Evolutionary conservation across 2,888 invertebrate genomes (phyloP), one percentile per base, ranked within the genome.

Genomic region (Drosophila nigricruria): DNA sequence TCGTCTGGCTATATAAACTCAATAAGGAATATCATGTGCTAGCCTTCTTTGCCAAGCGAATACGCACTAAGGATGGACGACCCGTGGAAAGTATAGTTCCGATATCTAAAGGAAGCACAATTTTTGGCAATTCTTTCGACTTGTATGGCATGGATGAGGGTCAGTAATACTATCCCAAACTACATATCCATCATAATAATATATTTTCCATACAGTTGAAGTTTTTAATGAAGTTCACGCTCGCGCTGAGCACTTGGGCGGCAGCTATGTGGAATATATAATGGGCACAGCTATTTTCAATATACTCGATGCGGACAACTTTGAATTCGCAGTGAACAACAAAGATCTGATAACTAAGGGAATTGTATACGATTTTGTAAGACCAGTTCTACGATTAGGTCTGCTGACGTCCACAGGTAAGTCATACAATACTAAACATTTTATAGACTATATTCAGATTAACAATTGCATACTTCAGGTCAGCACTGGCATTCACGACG

Each of bases 121-220:
- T 91, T 2, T 91, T 92, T 62, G 92, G 78, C 9, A 91, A 91
- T 59, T 76, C 71, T 52, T 88, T 92, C 18, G 92, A 92, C 73
- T 6, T 87, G 34, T 75, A 64, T 50, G 88, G 84, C 38, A 50
- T 57, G 23, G 68, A 49, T 23, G 57, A 73, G 16, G 63, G 86
- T 86, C n/a, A 18, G 65, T 60, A 30, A 18, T 14, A 53, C 4
- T 4, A 0, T 1, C 2, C n/a, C 18, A 18, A 3, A 18, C 8
- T 40, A 40, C 3, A 18, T 9, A 18, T 40, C 0, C 1, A 20
- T 6, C 3, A 20, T 0, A 20, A 12, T 32, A 10, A 12, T 42
- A 2, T 12, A 14, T 20, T 2, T 36, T 23, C 9, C 10, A 3
- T 0, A 14, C 54, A 91, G 91, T 73, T 34, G 72, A 70, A 5